Conservation (phyloP, 2,797 vertebrate genomes). For the Thaleichthys pacificus region DNA sequence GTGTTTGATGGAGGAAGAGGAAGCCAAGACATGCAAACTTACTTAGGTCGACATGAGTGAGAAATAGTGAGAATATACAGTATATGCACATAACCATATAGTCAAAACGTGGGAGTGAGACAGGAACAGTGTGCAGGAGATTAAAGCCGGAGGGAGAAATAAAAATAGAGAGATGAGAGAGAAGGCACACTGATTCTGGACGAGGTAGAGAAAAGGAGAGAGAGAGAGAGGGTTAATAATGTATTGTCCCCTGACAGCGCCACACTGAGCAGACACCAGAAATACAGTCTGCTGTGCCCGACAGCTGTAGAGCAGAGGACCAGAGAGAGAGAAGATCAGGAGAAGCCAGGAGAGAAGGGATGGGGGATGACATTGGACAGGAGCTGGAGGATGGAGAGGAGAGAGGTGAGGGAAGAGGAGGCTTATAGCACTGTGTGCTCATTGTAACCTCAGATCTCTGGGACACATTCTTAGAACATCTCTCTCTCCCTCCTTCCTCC, state of each 20-base stretch:
- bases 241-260: neutral
- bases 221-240: neutral
- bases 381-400: constrained; percentile 1
- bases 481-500: neutral
- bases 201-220: neutral
- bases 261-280: neutral
- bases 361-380: neutral
- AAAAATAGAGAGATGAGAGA: neutral
- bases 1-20: neutral
- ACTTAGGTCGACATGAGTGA: neutral
- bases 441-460: neutral
- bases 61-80: too few species aligned
- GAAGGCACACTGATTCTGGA: neutral
- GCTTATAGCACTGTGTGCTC: neutral
- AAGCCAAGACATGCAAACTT: neutral
- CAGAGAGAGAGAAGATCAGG: neutral
- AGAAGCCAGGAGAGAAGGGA: neutral
- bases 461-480: neutral
- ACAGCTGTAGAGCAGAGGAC: neutral
- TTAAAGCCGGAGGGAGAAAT: neutral
- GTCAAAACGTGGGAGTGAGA: neutral
- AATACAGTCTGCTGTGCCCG: neutral
- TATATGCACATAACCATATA: neutral
- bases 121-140: neutral
- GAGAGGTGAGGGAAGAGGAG: constrained; percentile 4